Conservation (phyloP, 2,888 invertebrate species). For the Drosophila acutilabella region DNA sequence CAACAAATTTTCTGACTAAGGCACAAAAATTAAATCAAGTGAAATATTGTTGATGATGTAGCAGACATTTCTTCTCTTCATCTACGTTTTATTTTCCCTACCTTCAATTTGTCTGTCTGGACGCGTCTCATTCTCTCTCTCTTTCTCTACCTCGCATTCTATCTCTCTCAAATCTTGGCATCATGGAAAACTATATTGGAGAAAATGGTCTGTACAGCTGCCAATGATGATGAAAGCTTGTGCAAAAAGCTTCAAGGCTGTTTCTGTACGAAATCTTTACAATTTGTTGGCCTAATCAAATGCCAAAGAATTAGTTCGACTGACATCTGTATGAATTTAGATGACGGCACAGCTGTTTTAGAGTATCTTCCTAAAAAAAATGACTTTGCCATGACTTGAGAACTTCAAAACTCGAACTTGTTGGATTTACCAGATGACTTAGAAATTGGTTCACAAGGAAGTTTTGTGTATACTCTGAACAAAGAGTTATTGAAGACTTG, state of each 20-base stretch:
- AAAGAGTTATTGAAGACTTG: too few species aligned
- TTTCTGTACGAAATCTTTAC: conserved; percentile 8
- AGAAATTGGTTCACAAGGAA: background rate
- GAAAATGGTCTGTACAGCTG: conserved; percentile 50
- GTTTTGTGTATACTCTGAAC: too few species aligned
- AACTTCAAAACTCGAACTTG: background rate
- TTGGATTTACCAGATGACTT: background rate
- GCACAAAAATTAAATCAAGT: conserved; percentile 62
- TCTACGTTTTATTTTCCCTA: background rate
- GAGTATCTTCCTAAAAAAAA: background rate
- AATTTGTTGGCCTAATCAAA: conserved; percentile 22
- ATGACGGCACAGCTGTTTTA: conserved; percentile 6
- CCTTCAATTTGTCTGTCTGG: background rate
- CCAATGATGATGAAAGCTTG: conserved; percentile 37
- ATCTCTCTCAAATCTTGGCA: background rate
- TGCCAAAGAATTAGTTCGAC: conserved; percentile 19
- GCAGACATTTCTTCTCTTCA: conserved; percentile 37
- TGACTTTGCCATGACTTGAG: background rate
- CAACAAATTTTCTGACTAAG: conserved; percentile 64
- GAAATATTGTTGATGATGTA: conserved; percentile 66
- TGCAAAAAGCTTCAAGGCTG: conserved; percentile 26
- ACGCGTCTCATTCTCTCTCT: background rate
- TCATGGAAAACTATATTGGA: conserved; percentile 40
- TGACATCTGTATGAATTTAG: conserved; percentile 28
- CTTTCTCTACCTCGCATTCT: background rate